These are phyloP conservation scores for Matsumurasca onukii DNA, from an alignment of 1,140 invertebrate genomes.

Conservation along the genomic window DNA sequence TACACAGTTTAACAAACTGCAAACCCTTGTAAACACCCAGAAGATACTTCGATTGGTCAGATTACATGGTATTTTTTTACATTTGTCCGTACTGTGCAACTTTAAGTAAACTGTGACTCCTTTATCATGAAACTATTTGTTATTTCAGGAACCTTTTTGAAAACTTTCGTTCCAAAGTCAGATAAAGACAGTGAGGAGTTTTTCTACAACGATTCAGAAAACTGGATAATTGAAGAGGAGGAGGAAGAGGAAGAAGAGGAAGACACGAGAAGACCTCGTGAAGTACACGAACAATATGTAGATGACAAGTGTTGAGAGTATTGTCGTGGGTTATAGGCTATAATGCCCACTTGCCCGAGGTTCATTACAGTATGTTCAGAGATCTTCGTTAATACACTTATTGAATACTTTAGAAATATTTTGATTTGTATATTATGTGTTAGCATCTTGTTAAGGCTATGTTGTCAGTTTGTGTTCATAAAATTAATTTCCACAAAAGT, in stretches of 20 bases:
- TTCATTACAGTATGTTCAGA: too few species aligned
- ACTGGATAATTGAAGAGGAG: constrained; percentile 52
- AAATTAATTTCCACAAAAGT: too few species aligned
- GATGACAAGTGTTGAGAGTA: constrained; percentile 15
- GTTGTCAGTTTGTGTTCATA: too few species aligned
- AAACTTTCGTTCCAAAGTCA: constrained; percentile 48
- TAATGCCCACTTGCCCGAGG: too few species aligned
- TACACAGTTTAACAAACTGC: neutral
- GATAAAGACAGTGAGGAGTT: constrained; percentile 49
- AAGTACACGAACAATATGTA: neutral
- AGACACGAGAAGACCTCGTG: neutral
- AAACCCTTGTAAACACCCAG: neutral
- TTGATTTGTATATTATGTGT: too few species aligned
- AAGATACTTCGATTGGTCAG: neutral
- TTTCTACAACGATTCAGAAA: constrained; percentile 51
- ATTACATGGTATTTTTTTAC: neutral
- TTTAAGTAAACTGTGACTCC: neutral
- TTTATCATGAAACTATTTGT: neutral
- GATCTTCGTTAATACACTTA: too few species aligned
- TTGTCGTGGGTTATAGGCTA: too few species aligned
- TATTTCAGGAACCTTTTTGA: constrained; percentile 45
- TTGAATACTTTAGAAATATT: too few species aligned
- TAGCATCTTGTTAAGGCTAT: too few species aligned
- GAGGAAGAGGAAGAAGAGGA: constrained; percentile 36
- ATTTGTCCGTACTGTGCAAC: neutral